Conservation (phyloP, 1,140 invertebrate species). For the Heliconius eleuchia region DNA sequence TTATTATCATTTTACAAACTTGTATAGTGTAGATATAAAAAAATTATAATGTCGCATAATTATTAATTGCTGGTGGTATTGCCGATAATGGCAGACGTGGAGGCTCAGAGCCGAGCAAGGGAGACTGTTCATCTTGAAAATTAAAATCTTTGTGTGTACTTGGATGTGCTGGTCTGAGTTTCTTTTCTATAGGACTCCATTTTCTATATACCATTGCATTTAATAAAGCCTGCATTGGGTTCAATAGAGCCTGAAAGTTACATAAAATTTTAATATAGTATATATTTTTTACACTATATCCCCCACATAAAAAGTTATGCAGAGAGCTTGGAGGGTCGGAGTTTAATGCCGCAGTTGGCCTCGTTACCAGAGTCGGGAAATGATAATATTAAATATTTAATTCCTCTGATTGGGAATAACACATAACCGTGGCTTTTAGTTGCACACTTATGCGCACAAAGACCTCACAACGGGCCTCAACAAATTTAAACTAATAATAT, state of each 20-base stretch:
- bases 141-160: constrained; percentile 54
- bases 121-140: constrained; percentile 68
- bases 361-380: too few species aligned
- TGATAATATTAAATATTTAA: too few species aligned
- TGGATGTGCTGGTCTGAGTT: constrained; percentile 40
- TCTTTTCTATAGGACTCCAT: constrained; percentile 80
- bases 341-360: too few species aligned
- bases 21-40: constrained; percentile 18
- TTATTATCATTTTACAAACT: constrained; percentile 28
- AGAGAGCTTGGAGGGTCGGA: too few species aligned
- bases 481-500: too few species aligned
- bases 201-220: constrained; percentile 89
- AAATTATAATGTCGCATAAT: constrained; percentile 65
- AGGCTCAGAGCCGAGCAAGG: constrained; percentile 69
- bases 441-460: too few species aligned
- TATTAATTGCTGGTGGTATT: constrained; percentile 63
- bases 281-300: too few species aligned
- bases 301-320: too few species aligned
- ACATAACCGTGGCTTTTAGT: too few species aligned
- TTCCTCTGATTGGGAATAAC: too few species aligned
- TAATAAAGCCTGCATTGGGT: constrained; percentile 91
- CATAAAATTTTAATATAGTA: too few species aligned
- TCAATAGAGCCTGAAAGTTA: constrained; percentile 86
- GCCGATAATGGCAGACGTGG: constrained; percentile 60
- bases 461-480: too few species aligned